Evolutionary conservation across 1,140 invertebrate genomes (phyloP).

Genomic region (Heterodera carotae): DNA sequence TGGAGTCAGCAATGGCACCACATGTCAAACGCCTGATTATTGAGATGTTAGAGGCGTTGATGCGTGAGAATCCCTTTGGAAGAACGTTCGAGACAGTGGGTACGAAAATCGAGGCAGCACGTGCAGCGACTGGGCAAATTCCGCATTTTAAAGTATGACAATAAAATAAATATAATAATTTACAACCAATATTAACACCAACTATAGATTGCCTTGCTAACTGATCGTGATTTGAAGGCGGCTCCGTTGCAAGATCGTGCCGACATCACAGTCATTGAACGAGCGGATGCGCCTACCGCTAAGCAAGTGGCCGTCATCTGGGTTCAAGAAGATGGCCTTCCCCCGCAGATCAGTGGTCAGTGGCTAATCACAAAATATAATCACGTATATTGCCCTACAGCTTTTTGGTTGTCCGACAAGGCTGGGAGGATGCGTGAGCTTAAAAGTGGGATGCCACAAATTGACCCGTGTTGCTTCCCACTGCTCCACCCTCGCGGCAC

Average conservation of each 20-base stretch:
- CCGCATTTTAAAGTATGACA: neutral
- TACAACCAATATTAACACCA: neutral
- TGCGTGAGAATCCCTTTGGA: neutral
- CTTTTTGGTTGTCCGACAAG: neutral
- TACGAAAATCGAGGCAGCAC: neutral
- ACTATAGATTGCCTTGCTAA: neutral
- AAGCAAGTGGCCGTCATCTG: neutral
- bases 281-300: neutral
- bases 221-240: neutral
- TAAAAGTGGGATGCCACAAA: neutral
- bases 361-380: neutral
- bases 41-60: neutral
- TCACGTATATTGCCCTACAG: neutral
- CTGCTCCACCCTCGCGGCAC: neutral
- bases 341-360: neutral
- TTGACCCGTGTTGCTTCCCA: neutral
- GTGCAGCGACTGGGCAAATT: neutral
- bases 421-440: neutral
- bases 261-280: neutral
- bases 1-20: neutral
- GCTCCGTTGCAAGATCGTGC: neutral
- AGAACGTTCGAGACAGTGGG: neutral
- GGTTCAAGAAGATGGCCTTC: neutral
- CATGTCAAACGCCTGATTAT: neutral
- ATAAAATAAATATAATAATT: no score